Percentiles rank a stretch among this genome's conserved stretches.
phyloP scores from a whole-genome alignment of 2,797 vertebrate genomes.

The Thaleichthys pacificus region DNA sequence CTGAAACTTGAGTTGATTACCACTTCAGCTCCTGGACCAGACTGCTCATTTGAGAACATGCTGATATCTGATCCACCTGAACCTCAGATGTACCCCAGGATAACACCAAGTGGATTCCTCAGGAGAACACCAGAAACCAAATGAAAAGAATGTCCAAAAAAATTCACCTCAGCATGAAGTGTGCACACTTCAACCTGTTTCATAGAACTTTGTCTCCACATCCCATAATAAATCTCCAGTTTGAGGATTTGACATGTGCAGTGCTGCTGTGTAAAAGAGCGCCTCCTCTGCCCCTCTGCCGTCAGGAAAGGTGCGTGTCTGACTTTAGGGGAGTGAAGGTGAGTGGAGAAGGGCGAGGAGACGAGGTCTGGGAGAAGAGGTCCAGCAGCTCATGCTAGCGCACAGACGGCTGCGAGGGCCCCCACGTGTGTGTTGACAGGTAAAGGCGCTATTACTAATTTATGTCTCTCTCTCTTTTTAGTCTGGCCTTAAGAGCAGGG shows the following conservation, averaged over 20 bases:
- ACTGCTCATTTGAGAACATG: slow-evolving; percentile 53
- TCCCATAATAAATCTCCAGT: no score
- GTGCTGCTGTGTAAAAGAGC: neutral
- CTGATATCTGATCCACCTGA: slow-evolving; percentile 66
- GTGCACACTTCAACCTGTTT: no score
- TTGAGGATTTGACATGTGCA: neutral
- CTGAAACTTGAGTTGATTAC: slow-evolving; percentile 68
- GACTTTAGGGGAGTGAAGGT: slow-evolving; percentile 15
- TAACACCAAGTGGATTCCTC: slow-evolving; percentile 57
- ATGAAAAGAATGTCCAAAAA: no score
- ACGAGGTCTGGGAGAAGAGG: slow-evolving; percentile 54
- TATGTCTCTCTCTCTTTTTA: slow-evolving; percentile 83
- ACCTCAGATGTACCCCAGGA: slow-evolving; percentile 58
- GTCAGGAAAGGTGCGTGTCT: neutral
- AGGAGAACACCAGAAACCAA: slow-evolving; percentile 9
- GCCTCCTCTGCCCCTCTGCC: neutral
- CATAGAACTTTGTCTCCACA: no score
- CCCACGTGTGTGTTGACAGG: slow-evolving; percentile 75
- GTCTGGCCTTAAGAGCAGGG: slow-evolving; percentile 75
- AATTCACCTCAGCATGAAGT: no score
- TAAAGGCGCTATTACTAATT: slow-evolving; percentile 86
- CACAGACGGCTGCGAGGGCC: slow-evolving; percentile 61
- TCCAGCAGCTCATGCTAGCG: slow-evolving; percentile 55
- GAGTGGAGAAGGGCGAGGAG: slow-evolving; percentile 18
- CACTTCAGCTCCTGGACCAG: slow-evolving; percentile 71